A percentile compares a stretch with the other conserved stretches of the same genome.
These are phyloP conservation scores for Adelges cooleyi DNA, from an alignment of 1,140 invertebrate species.

Conservation along the genomic window DNA sequence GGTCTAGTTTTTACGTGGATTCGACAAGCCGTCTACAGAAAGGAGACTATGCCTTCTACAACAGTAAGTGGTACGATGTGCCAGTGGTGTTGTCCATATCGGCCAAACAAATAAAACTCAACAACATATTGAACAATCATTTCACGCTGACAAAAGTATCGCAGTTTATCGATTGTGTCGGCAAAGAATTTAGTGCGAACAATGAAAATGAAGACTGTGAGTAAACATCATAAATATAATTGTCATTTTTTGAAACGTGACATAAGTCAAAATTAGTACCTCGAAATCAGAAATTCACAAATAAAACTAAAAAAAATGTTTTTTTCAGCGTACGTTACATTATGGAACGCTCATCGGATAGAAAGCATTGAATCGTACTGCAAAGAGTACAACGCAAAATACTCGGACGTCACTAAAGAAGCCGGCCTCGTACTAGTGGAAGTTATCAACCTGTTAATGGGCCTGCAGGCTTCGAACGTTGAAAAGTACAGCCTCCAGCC, in stretches of 20 bases:
- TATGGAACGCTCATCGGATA: slow-evolving; percentile 55
- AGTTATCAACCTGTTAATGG: slow-evolving; percentile 65
- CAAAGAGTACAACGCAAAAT: slow-evolving; percentile 34
- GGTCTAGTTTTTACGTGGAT: slow-evolving; percentile 6
- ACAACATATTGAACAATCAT: slow-evolving; percentile 39
- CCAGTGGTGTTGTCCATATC: slow-evolving; percentile 60
- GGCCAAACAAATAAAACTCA: slow-evolving; percentile 31
- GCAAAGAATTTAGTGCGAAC: slow-evolving; percentile 46
- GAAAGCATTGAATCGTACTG: slow-evolving; percentile 41
- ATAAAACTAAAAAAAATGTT: too few relatives aligned
- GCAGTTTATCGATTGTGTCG: slow-evolving; percentile 63
- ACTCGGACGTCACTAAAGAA: slow-evolving; percentile 40
- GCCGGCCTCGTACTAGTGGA: slow-evolving; percentile 63
- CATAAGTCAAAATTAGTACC: too few relatives aligned
- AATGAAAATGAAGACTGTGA: slow-evolving; percentile 42
- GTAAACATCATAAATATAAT: slow-evolving; percentile 36
- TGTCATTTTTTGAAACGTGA: too few relatives aligned
- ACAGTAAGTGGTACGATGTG: slow-evolving; percentile 54
- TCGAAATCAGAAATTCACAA: too few relatives aligned
- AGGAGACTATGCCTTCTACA: slow-evolving; percentile 58
- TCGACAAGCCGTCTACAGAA: slow-evolving; percentile 40
- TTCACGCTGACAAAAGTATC: slow-evolving; percentile 57
- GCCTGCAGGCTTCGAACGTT: slow-evolving; percentile 68
- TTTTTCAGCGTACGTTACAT: slow-evolving; percentile 58
- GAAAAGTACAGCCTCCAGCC: slow-evolving; percentile 40